A percentile compares a stretch with the other conserved stretches of the same genome.
These are phyloP conservation scores for Brachylomia viminalis DNA, from an alignment of 2,888 invertebrate genomes.

Conservation along the genomic window DNA sequence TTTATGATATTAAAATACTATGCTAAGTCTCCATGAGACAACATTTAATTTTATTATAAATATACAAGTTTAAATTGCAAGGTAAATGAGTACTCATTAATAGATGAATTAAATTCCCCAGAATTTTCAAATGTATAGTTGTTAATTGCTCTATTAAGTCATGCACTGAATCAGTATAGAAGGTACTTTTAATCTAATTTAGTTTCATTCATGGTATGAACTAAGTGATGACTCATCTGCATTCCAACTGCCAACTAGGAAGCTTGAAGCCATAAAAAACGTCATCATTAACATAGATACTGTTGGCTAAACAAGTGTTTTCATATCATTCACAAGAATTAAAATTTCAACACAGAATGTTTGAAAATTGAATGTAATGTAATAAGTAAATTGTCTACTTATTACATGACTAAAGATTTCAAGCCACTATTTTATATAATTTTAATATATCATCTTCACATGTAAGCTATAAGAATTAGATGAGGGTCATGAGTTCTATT, in stretches of 20 bases:
- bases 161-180: conserved; percentile 56
- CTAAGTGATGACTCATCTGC: conserved; percentile 64
- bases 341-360: conserved; percentile 11
- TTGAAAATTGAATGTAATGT: background rate
- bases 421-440: conserved; percentile 1
- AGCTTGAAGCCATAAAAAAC: conserved; percentile 63
- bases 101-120: conserved; percentile 27
- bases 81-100: background rate
- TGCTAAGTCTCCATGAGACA: background rate
- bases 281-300: conserved; percentile 46
- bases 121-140: conserved; percentile 24
- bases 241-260: conserved; percentile 58
- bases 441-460: conserved; percentile 11
- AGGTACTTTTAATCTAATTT: conserved; percentile 68
- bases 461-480: conserved; percentile 11
- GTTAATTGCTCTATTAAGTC: conserved; percentile 49
- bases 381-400: too few relatives aligned
- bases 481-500: conserved; percentile 32
- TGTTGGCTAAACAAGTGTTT: conserved; percentile 28
- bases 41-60: background rate
- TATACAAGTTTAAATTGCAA: background rate
- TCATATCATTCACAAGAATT: conserved; percentile 12
- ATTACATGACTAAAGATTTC: too few relatives aligned
- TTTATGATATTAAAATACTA: background rate
- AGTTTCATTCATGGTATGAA: conserved; percentile 60